Base-by-base conservation (phyloP, 2,797 vertebrate genomes). In the Avahi laniger region DNA sequence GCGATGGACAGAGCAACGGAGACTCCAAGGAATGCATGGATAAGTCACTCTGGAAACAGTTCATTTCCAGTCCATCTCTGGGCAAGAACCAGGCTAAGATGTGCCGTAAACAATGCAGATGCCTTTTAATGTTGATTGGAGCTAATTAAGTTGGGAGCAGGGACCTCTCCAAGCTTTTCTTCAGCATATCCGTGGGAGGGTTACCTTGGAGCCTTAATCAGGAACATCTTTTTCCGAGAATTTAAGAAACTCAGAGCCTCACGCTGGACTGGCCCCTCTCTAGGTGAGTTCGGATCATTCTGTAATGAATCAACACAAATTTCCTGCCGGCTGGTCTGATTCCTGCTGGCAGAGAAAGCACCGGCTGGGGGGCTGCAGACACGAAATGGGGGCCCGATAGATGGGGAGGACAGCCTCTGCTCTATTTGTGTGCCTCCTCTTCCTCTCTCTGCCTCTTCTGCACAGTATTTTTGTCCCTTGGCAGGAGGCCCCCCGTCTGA, bases 401-500 rank as follows among this genome's bases (percentile, higher is more conserved):
- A 92, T 10, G 73, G 73, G 91, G 97, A 61, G 8, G 14, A 14
- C 33, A 54, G 8, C 50, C 15, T 3, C 35, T 0, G 0, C n/a
- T 9, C 14, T 14, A 46, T 70, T 14, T 4, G 0, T 35, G 13
- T 0, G 2, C 54, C 22, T 2, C n/a, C 0, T 52, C 13, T 73
- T 28, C 41, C 48, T 69, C 78, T 73, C 88, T 67, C 35, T 15
- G 48, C 5, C 41, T 75, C 76, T 43, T 95, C 96, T 52, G 84
- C 80, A 67, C 24, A 11, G 48, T 38, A 4, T 84, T 82, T 89
- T 84, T 97, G 85, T 91, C 97, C 96, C 86, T 70, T 52, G 63
- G 15, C 97, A 97, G 96, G 85, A 97, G 93, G 95, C 82, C 57
- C 67, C 91, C 88, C 73, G 94, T 86, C 95, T 0, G 54, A 83